phyloP scores from a whole-genome alignment of 1,140 invertebrate genomes.

The Diorhabda sublineata region DNA sequence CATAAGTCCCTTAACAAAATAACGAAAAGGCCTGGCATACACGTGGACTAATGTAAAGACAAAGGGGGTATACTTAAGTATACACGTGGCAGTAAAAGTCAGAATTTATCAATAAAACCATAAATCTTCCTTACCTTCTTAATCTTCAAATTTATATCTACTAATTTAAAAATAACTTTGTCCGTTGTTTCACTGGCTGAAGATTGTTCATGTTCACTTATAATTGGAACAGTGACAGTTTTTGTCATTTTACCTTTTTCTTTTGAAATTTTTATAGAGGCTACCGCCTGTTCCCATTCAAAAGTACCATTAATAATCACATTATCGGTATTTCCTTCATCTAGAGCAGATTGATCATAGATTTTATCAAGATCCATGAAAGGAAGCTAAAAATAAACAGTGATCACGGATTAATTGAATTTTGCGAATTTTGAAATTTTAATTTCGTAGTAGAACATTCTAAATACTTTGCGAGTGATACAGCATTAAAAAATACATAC shows the following conservation, averaged over 20 bases:
- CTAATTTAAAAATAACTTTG: slow-evolving; percentile 40
- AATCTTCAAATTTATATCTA: slow-evolving; percentile 55
- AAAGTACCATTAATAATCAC: slow-evolving; percentile 46
- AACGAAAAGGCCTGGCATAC: no score
- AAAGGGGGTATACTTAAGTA: no score
- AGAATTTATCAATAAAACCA: no score
- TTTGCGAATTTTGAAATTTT: no score
- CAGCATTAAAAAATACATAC: no score
- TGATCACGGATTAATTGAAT: no score
- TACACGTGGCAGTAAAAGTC: no score
- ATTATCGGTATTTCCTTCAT: slow-evolving; percentile 35
- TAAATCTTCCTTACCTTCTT: slow-evolving; percentile 46
- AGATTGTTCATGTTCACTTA: not conserved
- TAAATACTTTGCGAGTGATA: no score
- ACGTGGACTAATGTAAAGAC: no score
- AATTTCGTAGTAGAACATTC: no score
- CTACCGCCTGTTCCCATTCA: slow-evolving; percentile 43
- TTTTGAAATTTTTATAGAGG: slow-evolving; percentile 31
- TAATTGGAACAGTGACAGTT: not conserved
- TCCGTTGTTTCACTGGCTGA: not conserved
- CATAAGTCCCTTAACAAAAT: no score
- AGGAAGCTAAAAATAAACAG: slow-evolving; percentile 51
- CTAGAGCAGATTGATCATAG: slow-evolving; percentile 38
- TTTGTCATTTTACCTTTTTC: slow-evolving; percentile 52
- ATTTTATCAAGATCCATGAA: slow-evolving; percentile 56